Evolutionary conservation across 1,140 invertebrate species (phyloP).

Genomic region (Drosophila azteca): DNA sequence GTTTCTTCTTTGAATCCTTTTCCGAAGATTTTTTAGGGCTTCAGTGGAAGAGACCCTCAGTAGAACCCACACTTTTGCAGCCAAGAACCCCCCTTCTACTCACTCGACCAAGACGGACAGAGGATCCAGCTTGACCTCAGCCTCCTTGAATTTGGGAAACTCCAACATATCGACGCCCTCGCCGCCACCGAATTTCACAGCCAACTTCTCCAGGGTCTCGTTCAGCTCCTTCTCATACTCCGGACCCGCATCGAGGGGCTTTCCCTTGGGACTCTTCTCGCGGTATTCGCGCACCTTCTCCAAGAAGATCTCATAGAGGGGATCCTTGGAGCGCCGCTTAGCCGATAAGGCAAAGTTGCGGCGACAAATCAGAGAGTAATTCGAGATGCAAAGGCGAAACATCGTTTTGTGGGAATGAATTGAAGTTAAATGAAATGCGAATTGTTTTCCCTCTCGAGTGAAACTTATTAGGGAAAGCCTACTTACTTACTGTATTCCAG

Average conservation of each 20-base stretch:
- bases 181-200: conserved; percentile 22
- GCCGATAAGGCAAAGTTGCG: not conserved
- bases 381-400: not conserved
- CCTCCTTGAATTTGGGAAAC: conserved; percentile 41
- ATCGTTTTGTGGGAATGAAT: conserved; percentile 10
- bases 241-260: conserved; percentile 27
- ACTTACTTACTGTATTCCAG: no score
- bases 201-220: conserved; percentile 6
- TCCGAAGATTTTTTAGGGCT: no score
- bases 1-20: not conserved
- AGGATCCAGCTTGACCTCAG: conserved; percentile 30
- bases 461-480: no score
- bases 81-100: not conserved
- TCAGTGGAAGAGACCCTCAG: not conserved
- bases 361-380: not conserved
- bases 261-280: conserved; percentile 32
- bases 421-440: not conserved
- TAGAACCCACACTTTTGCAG: no score
- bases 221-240: conserved; percentile 29
- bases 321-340: conserved; percentile 6
- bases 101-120: conserved; percentile 26
- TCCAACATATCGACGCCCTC: conserved; percentile 17
- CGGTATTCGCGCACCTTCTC: conserved; percentile 41
- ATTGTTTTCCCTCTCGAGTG: no score
- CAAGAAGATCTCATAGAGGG: conserved; percentile 22